A percentile compares a stretch with the other conserved stretches of the same genome.
These are phyloP conservation scores for Ectemnius continuus DNA, from an alignment of 2,888 invertebrate species.

Conservation along the genomic window DNA sequence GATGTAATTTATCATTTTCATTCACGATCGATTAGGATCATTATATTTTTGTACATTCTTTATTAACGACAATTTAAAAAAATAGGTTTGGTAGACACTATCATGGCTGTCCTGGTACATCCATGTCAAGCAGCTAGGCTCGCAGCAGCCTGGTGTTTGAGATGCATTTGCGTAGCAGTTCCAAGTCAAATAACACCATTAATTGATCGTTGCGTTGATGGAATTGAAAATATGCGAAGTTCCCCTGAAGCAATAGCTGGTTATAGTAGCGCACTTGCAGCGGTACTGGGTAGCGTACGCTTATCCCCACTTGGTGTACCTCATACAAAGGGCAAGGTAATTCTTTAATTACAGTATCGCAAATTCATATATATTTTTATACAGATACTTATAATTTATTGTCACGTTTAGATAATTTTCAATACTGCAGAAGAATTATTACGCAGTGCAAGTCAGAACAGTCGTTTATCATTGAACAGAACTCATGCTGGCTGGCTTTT, in stretches of 20 bases:
- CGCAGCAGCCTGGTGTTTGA: slow-evolving; percentile 96
- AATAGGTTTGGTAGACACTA: slow-evolving; percentile 86
- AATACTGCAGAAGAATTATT: slow-evolving; percentile 97
- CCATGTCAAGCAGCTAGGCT: slow-evolving; percentile 95
- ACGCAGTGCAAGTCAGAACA: slow-evolving; percentile 97
- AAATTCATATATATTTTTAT: background rate
- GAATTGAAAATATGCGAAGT: slow-evolving; percentile 92
- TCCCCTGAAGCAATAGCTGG: slow-evolving; percentile 94
- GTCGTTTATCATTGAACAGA: slow-evolving; percentile 94
- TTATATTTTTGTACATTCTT: background rate
- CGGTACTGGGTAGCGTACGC: slow-evolving; percentile 94
- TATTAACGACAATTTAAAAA: slow-evolving; percentile 26
- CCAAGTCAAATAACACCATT: slow-evolving; percentile 96
- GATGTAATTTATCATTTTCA: background rate
- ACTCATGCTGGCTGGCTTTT: slow-evolving; percentile 99
- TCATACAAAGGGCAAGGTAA: slow-evolving; percentile 96
- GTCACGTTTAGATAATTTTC: slow-evolving; percentile 85
- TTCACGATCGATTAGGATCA: too few species aligned
- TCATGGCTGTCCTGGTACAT: slow-evolving; percentile 92
- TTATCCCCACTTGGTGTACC: slow-evolving; percentile 96
- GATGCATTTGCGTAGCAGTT: slow-evolving; percentile 94
- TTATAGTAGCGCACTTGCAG: slow-evolving; percentile 95
- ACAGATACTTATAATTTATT: background rate
- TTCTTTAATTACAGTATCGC: background rate
- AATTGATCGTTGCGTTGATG: slow-evolving; percentile 92